These are phyloP conservation scores for Euphonia xanthogaster DNA, from an alignment of 2,797 vertebrate species.

Conservation along the genomic window DNA sequence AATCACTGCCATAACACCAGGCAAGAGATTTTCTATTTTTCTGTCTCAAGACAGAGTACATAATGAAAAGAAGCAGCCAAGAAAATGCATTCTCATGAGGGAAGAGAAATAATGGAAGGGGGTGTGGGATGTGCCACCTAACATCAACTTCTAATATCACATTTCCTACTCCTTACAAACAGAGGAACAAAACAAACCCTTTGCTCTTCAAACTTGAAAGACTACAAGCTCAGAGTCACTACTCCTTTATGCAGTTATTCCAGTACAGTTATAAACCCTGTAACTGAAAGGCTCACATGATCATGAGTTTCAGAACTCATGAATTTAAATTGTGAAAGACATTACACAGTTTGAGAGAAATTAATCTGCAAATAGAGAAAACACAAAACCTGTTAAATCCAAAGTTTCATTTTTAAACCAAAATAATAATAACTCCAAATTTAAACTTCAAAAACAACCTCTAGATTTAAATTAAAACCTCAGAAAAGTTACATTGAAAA, in stretches of 20 bases:
- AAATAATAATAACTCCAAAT: neutral
- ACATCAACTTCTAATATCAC: too few relatives aligned
- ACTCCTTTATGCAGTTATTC: neutral
- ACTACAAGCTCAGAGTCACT: neutral
- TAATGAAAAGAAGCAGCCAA: neutral
- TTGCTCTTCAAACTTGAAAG: neutral
- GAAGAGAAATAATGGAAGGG: fast-evolving
- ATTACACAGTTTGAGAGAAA: neutral
- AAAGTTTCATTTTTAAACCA: neutral
- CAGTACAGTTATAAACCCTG: neutral
- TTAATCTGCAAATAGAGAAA: neutral
- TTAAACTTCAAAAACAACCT: neutral
- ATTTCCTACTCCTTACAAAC: neutral
- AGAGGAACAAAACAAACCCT: neutral
- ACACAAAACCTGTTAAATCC: neutral
- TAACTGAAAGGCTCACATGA: neutral
- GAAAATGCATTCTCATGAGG: neutral
- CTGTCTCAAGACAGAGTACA: neutral
- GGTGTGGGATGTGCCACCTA: neutral
- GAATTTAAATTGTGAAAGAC: neutral
- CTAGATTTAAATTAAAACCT: neutral
- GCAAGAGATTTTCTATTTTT: neutral
- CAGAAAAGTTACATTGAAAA: neutral
- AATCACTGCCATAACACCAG: neutral
- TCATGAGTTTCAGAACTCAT: neutral